Base-by-base conservation (phyloP, 1,140 invertebrate species). In the Prorops nasuta region DNA sequence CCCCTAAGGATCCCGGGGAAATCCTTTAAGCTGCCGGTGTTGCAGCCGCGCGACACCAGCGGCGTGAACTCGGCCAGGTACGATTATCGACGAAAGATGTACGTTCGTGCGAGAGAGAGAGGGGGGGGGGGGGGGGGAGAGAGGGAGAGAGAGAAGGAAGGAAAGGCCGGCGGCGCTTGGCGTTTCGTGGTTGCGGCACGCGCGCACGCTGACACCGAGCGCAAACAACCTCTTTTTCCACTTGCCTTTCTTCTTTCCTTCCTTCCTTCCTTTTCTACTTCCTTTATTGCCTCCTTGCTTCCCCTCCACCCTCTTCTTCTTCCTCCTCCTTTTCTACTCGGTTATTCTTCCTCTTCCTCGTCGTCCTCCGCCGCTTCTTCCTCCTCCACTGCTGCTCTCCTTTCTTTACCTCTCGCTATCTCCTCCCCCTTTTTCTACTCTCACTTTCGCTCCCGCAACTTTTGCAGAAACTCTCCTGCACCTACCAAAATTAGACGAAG, bases 131-230 rank as follows among this genome's bases (percentile, higher is more conserved):
- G n/a, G n/a, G n/a, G n/a, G n/a, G n/a, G n/a, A n/a, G n/a, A n/a
- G n/a, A n/a, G n/a, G n/a, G n/a, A n/a, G n/a, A n/a, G n/a, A n/a
- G n/a, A n/a, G n/a, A n/a, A n/a, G n/a, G n/a, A n/a, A n/a, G n/a
- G n/a, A n/a, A n/a, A n/a, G 34, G 44, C 19, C 44, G 50, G 39
- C 40, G 51, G 41, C 36, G 54, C 49, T 44, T 54, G 45, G 44
- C 52, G 40, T 35, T 49, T 38, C 39, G 42, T 49, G 68, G 70
- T 56, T 63, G 61, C 57, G 60, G 69, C 64, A 63, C 60, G 58
- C 61, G 32, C 42, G 32, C 17, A 31, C 64, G 66, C 66, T 63
- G 68, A 74, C 75, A 76, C 74, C 72, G 77, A 55, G 50, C 57
- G 44, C 37, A n/a, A n/a, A n/a, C n/a, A n/a, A n/a, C n/a, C n/a